These are phyloP conservation scores for Notechis scutatus DNA, from an alignment of 2,113 vertebrate species.

Conservation along the genomic window DNA sequence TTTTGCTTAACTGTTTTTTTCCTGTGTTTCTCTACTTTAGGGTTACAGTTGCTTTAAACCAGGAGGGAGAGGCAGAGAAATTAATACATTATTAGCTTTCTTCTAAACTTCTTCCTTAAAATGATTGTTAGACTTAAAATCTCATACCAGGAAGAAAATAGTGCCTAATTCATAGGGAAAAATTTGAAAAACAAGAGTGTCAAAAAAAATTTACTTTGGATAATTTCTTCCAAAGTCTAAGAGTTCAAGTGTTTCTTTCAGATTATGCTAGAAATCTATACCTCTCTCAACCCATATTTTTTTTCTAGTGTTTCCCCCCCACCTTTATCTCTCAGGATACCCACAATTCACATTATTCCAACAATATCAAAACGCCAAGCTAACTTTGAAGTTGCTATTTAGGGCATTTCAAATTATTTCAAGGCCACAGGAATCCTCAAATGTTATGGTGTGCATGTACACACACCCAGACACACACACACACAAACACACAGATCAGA, in stretches of 20 bases:
- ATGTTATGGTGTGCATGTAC: neutral
- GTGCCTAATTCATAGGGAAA: neutral
- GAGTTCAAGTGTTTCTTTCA: neutral
- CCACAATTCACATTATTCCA: neutral
- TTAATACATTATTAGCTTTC: neutral
- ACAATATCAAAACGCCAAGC: neutral
- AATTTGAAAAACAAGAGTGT: neutral
- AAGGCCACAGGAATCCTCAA: neutral
- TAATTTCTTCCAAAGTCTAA: neutral
- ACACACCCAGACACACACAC: no score
- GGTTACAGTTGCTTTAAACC: neutral
- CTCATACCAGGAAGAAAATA: neutral
- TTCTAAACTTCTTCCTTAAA: neutral
- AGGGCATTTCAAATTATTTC: neutral
- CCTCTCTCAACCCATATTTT: neutral
- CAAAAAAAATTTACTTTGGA: neutral
- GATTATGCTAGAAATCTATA: neutral
- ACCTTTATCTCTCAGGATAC: neutral
- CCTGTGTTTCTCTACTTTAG: neutral
- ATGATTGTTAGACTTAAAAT: neutral
- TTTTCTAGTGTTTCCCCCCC: neutral
- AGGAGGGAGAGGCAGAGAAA: neutral
- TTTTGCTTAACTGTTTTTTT: neutral
- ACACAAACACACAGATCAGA: neutral
- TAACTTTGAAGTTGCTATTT: neutral